phyloP scores from a whole-genome alignment of 2,797 vertebrate genomes.

The Chloroceryle inda region DNA sequence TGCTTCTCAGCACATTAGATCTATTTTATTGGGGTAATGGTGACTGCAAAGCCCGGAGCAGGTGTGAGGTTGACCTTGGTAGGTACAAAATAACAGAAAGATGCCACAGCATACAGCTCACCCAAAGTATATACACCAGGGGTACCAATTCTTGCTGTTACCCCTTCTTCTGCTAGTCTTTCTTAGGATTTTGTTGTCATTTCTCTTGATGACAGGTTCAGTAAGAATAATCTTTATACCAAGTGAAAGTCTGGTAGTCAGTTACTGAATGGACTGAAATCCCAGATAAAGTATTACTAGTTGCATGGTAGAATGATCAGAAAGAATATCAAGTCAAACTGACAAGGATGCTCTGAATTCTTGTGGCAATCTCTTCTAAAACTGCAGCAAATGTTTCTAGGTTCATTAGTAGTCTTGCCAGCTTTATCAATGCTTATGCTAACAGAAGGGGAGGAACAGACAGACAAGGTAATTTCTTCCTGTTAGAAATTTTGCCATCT shows the following conservation, averaged over 20 bases:
- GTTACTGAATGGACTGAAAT: background rate
- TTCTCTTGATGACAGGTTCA: background rate
- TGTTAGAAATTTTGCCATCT: background rate
- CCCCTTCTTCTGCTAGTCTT: background rate
- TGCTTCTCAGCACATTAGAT: background rate
- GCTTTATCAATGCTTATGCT: background rate
- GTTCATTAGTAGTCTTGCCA: background rate
- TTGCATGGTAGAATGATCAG: background rate
- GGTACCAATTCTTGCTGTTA: background rate
- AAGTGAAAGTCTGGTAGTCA: background rate
- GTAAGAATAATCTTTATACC: background rate
- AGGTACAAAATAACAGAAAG: background rate
- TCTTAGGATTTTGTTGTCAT: background rate
- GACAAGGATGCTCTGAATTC: background rate
- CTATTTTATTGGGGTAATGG: background rate
- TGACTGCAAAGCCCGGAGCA: background rate
- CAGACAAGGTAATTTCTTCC: background rate
- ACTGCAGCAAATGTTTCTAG: background rate
- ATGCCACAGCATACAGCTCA: background rate
- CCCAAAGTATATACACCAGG: background rate
- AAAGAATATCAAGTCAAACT: background rate
- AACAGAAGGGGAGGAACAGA: background rate
- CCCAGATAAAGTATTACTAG: background rate
- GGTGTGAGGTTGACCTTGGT: background rate
- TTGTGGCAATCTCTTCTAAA: background rate